Evolutionary conservation across 2,888 invertebrate genomes (phyloP).

Genomic region (Tridacna gigas): DNA sequence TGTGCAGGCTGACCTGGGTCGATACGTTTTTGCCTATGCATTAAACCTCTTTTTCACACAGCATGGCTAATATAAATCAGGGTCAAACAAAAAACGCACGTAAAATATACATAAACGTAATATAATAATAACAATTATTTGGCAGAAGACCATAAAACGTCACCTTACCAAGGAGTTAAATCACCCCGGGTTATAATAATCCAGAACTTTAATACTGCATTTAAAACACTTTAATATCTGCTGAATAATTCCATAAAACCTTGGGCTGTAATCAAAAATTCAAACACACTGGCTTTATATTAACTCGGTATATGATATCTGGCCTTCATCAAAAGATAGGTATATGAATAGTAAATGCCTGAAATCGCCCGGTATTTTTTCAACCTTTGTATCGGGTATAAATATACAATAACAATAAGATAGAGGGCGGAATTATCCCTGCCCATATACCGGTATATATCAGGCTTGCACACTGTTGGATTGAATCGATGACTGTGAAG

Average conservation of each 20-base stretch:
- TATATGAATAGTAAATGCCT: conserved; percentile 5
- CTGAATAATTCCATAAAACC: background rate
- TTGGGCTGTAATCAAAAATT: background rate
- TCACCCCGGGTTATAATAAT: conserved; percentile 2
- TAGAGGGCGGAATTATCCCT: background rate
- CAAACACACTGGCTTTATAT: background rate
- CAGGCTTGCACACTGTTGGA: too few relatives aligned
- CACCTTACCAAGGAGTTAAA: background rate
- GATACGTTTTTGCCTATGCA: too few relatives aligned
- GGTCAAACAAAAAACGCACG: too few relatives aligned
- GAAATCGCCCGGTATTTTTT: background rate
- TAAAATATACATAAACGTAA: too few relatives aligned
- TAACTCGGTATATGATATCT: background rate
- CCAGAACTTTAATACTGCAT: background rate
- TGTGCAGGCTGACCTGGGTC: too few relatives aligned
- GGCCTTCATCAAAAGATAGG: conserved; percentile 1
- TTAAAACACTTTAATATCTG: conserved; percentile 2
- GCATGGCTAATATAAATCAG: too few relatives aligned
- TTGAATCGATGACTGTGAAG: too few relatives aligned
- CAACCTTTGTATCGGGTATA: background rate
- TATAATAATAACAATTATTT: too few relatives aligned
- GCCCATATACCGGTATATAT: background rate
- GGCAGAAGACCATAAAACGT: too few relatives aligned
- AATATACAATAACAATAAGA: conserved; percentile 10
- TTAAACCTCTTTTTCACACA: too few relatives aligned